Conservation (phyloP, 2,113 vertebrate genomes). For the Myotis lucifugus region DNA sequence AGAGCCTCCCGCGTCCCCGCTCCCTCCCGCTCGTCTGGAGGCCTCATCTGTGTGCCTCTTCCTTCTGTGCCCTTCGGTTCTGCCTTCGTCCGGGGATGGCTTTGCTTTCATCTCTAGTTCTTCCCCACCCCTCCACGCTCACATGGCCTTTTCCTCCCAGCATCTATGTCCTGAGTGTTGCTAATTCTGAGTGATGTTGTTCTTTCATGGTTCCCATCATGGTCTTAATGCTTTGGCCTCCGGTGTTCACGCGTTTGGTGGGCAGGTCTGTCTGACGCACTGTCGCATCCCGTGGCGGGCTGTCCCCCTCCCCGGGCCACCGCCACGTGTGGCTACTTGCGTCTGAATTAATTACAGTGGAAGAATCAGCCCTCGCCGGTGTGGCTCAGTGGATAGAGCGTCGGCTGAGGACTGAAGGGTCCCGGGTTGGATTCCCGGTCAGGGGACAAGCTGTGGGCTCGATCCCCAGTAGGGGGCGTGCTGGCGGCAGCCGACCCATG, state of each 20-base stretch:
- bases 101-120: not conserved
- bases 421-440: too few relatives aligned
- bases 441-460: too few relatives aligned
- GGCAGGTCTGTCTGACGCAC: fast-evolving
- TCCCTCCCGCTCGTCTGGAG: not conserved
- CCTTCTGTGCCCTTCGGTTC: not conserved
- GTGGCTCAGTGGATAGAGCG: too few relatives aligned
- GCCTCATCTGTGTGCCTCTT: not conserved
- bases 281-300: fast-evolving
- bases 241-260: fast-evolving
- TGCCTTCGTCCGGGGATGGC: not conserved
- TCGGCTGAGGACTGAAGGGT: too few relatives aligned
- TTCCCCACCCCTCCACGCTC: not conserved
- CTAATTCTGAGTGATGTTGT: not conserved
- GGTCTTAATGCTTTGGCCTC: not conserved
- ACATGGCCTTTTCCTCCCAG: not conserved
- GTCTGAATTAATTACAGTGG: not conserved
- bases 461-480: too few relatives aligned
- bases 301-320: fast-evolving
- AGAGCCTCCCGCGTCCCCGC: not conserved
- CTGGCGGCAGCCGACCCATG: too few relatives aligned
- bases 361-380: not conserved
- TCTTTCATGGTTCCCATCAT: too few relatives aligned
- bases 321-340: too few relatives aligned
- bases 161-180: not conserved